phyloP scores from a whole-genome alignment of 2,113 vertebrate species.

The Dromiciops gliroides region DNA sequence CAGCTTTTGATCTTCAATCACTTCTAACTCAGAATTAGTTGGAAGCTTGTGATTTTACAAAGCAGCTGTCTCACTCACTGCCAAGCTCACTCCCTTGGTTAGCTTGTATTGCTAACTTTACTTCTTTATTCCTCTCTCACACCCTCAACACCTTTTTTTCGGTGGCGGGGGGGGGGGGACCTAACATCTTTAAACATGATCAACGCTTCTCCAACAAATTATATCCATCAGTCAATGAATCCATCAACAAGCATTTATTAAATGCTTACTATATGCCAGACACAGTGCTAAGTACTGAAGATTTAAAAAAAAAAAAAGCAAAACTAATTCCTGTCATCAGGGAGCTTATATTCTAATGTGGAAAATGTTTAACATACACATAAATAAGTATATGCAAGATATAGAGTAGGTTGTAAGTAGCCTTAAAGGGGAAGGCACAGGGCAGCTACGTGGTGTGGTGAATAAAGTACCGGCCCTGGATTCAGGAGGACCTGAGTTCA shows the following conservation, averaged over 20 bases:
- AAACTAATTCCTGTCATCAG: background rate
- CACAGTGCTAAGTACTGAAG: background rate
- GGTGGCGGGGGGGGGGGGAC: background rate
- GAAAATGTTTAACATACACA: background rate
- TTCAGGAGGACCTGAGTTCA: too few relatives aligned
- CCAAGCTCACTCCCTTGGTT: background rate
- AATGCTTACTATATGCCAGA: too few relatives aligned
- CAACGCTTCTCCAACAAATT: background rate
- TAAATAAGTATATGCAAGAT: background rate
- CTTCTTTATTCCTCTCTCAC: background rate
- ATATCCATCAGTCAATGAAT: background rate
- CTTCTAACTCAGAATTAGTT: background rate
- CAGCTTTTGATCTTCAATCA: background rate
- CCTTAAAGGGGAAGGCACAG: background rate
- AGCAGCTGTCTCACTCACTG: background rate
- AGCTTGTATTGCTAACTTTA: background rate
- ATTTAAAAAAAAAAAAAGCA: background rate
- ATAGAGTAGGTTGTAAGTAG: background rate
- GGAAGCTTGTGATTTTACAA: background rate
- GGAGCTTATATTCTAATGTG: background rate
- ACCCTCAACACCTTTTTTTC: background rate
- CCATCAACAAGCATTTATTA: too few relatives aligned
- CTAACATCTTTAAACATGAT: background rate
- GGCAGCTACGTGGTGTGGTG: too few relatives aligned
- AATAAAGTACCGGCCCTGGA: too few relatives aligned